Evolutionary conservation across 2,113 vertebrate species (phyloP).

Genomic region (Machaerirhynchus nigripectus): DNA sequence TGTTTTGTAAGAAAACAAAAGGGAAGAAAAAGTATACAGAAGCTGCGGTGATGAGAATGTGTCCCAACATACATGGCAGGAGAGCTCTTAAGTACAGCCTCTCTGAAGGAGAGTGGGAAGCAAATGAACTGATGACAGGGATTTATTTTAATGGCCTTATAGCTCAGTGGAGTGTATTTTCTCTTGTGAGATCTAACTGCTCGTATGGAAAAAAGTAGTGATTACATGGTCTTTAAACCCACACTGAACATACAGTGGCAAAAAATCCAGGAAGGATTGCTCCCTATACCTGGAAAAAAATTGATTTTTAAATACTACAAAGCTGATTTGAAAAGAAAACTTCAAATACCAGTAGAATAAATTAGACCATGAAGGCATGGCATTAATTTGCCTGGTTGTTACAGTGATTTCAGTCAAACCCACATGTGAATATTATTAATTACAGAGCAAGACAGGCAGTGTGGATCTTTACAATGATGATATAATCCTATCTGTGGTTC

Average conservation of each 20-base stretch:
- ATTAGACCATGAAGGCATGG: not conserved
- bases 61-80: not conserved
- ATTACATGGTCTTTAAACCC: not conserved
- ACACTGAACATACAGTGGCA: not conserved
- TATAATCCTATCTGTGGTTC: not conserved
- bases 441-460: not conserved
- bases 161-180: not conserved
- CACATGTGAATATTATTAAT: not conserved
- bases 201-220: not conserved
- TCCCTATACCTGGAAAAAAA: not conserved
- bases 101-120: not conserved
- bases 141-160: not conserved
- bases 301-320: not conserved
- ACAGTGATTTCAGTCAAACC: not conserved
- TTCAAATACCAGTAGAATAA: not conserved
- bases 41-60: not conserved
- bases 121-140: not conserved
- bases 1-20: slow-evolving; percentile 23
- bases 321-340: not conserved
- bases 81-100: not conserved
- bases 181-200: not conserved
- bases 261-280: not conserved
- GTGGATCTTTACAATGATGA: not conserved
- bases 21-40: not conserved
- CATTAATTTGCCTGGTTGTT: not conserved